Evolutionary conservation across 2,888 invertebrate genomes (phyloP).

Genomic region (Cheilosia soror): DNA sequence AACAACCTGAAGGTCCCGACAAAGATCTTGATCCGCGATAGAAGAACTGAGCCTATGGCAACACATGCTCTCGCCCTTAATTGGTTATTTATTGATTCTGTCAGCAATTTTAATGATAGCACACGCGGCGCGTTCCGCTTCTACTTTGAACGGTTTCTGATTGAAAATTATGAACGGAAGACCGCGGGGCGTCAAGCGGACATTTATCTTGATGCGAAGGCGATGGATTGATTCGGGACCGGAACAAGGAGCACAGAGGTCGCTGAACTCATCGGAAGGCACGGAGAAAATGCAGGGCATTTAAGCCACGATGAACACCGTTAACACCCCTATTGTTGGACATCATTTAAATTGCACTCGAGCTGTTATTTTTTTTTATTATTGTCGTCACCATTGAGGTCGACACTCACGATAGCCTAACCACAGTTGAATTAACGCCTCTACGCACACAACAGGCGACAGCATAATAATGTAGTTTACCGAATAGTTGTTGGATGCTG

Average conservation of each 20-base stretch:
- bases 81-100: slow-evolving; percentile 75
- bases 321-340: slow-evolving; percentile 38
- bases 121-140: slow-evolving; percentile 55
- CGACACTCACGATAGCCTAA: slow-evolving; percentile 24
- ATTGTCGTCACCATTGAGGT: background rate
- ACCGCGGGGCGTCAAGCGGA: slow-evolving; percentile 16
- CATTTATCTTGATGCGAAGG: slow-evolving; percentile 45
- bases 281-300: background rate
- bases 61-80: slow-evolving; percentile 72
- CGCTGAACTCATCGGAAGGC: slow-evolving; percentile 6
- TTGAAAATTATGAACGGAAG: slow-evolving; percentile 70
- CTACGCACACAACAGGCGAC: slow-evolving; percentile 62
- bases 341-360: slow-evolving; percentile 42
- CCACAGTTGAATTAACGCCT: slow-evolving; percentile 70
- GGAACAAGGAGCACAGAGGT: slow-evolving; percentile 8
- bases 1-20: slow-evolving; percentile 41
- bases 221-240: slow-evolving; percentile 54
- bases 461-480: slow-evolving; percentile 67
- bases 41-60: slow-evolving; percentile 37
- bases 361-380: slow-evolving; percentile 8
- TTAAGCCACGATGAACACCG: slow-evolving; percentile 46
- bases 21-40: slow-evolving; percentile 61
- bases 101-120: slow-evolving; percentile 73
- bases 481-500: slow-evolving; percentile 57
- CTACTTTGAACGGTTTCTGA: slow-evolving; percentile 58